A percentile compares a stretch with the other conserved stretches of the same genome.
These are phyloP conservation scores for Macquaria ambigua DNA, from an alignment of 2,113 vertebrate species.

Conservation along the genomic window DNA sequence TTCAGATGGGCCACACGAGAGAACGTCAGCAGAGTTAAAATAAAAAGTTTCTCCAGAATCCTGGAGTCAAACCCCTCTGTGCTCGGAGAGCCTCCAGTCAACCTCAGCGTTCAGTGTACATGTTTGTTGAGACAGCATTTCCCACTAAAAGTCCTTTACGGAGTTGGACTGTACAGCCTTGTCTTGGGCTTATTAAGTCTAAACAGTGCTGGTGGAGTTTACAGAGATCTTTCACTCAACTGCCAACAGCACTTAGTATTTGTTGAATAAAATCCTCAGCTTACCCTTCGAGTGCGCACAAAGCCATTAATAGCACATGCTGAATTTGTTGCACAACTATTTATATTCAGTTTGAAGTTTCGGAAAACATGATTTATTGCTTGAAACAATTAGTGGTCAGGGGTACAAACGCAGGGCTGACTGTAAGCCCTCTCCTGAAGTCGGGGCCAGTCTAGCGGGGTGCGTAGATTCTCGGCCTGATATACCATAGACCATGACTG, in stretches of 20 bases:
- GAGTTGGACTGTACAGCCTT: constrained; percentile 56
- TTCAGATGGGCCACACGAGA: not conserved
- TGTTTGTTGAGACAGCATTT: constrained; percentile 60
- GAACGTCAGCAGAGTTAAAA: constrained; percentile 23
- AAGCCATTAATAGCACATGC: constrained; percentile 68
- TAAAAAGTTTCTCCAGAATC: constrained; percentile 39
- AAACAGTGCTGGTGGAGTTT: constrained; percentile 60
- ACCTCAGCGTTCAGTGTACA: constrained; percentile 21
- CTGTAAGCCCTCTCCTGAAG: constrained; percentile 55
- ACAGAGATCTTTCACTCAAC: constrained; percentile 70
- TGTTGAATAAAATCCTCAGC: constrained; percentile 63
- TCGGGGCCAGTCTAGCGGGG: constrained; percentile 54
- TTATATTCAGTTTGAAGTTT: constrained; percentile 75
- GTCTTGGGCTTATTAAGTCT: constrained; percentile 63
- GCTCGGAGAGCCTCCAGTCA: constrained; percentile 2
- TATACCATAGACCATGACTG: constrained; percentile 62
- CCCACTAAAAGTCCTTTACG: constrained; percentile 50
- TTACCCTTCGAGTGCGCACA: constrained; percentile 49
- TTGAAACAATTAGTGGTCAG: constrained; percentile 74
- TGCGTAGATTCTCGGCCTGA: constrained; percentile 73
- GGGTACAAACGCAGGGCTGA: constrained; percentile 57
- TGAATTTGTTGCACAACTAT: constrained; percentile 77
- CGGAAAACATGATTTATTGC: constrained; percentile 76
- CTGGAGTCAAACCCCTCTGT: not conserved
- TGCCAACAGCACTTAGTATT: constrained; percentile 72